A percentile compares a stretch with the other conserved stretches of the same genome.
These are phyloP conservation scores for Ptychodera flava DNA, from an alignment of 35 echinoderm and acorn worm genomes.

Conservation along the genomic window DNA sequence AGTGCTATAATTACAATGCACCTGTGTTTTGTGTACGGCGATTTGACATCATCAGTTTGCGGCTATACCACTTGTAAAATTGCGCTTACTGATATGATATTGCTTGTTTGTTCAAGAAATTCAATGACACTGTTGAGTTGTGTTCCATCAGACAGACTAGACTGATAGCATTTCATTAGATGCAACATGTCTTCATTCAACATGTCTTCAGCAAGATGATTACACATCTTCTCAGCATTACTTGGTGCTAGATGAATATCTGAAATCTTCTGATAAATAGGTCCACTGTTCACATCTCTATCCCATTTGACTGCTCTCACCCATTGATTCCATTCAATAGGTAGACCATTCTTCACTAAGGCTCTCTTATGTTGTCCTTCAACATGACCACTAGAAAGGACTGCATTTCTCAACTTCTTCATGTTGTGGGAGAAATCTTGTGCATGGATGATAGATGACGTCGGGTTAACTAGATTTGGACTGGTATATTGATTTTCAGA, in stretches of 20 bases:
- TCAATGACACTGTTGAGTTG: background rate
- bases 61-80: no score
- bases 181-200: conserved; percentile 10
- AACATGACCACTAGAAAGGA: conserved; percentile 6
- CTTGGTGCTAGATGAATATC: background rate
- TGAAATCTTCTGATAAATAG: conserved; percentile 3
- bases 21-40: no score
- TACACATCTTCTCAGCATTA: conserved; percentile 13
- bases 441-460: background rate
- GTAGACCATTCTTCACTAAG: background rate
- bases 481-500: background rate
- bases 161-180: background rate
- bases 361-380: background rate
- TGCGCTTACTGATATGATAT: no score
- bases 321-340: conserved; percentile 1
- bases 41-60: no score
- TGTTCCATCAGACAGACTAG: background rate
- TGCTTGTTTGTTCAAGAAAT: background rate
- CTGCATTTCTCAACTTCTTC: conserved; percentile 16
- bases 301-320: conserved; percentile 4
- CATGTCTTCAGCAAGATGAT: conserved; percentile 25
- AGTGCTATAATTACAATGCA: no score
- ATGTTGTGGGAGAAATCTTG: conserved; percentile 39
- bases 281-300: conserved; percentile 5
- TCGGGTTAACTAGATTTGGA: conserved; percentile 16